Conservation (phyloP, 1,140 invertebrate genomes). For the Drosophila kurseongensis region DNA sequence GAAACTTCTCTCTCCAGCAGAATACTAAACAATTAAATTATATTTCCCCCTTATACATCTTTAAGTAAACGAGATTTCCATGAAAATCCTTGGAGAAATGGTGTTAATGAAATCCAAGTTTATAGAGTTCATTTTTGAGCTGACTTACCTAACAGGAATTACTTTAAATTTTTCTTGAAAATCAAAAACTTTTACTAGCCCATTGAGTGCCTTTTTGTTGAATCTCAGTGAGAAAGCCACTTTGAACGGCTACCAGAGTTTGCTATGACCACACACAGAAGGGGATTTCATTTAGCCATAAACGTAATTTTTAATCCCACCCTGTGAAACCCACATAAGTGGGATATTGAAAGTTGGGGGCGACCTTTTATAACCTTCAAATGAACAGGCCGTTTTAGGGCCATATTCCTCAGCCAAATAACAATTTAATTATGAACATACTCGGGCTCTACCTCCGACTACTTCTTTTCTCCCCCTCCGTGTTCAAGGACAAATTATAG, state of each 20-base stretch:
- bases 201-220: constrained; percentile 16
- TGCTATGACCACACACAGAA: constrained; percentile 24
- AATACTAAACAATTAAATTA: constrained; percentile 68
- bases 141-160: constrained; percentile 51
- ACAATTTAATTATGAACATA: constrained; percentile 76
- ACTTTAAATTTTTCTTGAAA: constrained; percentile 56
- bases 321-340: constrained; percentile 38
- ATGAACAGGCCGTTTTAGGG: constrained; percentile 64
- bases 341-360: constrained; percentile 8
- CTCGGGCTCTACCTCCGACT: not conserved
- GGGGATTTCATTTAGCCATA: constrained; percentile 43
- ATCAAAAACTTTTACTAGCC: constrained; percentile 37
- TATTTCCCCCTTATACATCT: constrained; percentile 17
- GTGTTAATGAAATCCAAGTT: constrained; percentile 66
- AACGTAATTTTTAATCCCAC: constrained; percentile 60
- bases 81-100: constrained; percentile 20
- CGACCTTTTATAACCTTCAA: constrained; percentile 76
- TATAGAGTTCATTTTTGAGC: constrained; percentile 48
- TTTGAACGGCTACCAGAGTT: constrained; percentile 13
- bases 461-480: constrained; percentile 12
- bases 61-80: constrained; percentile 7
- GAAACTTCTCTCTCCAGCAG: not conserved
- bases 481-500: constrained; percentile 75
- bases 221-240: constrained; percentile 1
- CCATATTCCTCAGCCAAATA: constrained; percentile 57